phyloP scores from a whole-genome alignment of 2,113 vertebrate species.

The Thomomys bottae region DNA sequence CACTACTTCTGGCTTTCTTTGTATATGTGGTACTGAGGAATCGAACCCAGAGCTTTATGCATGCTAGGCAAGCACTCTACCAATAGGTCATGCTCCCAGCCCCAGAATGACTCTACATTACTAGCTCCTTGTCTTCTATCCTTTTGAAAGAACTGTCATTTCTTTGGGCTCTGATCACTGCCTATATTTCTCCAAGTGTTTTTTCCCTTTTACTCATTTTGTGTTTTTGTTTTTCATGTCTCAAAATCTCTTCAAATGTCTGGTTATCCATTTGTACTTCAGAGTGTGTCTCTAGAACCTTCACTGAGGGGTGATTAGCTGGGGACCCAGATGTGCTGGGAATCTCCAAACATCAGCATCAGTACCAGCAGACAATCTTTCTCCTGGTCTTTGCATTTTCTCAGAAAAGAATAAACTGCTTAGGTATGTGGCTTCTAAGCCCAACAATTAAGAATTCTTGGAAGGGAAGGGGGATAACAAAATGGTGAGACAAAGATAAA shows the following conservation, averaged over 20 bases:
- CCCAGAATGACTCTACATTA: slow-evolving; percentile 8
- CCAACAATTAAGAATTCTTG: background rate
- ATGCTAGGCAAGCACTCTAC: no score
- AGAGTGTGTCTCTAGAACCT: background rate
- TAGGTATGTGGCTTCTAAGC: background rate
- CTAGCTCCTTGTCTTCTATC: background rate
- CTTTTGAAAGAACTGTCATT: background rate
- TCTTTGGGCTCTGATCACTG: background rate
- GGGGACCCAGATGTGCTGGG: background rate
- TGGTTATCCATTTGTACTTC: background rate
- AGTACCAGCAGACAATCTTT: background rate
- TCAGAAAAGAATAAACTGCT: background rate
- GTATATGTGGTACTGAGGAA: no score
- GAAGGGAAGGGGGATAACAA: no score
- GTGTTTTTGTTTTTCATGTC: background rate
- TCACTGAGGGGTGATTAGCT: background rate
- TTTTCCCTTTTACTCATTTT: background rate
- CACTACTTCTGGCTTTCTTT: no score
- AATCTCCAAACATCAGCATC: no score
- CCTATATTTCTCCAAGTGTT: background rate
- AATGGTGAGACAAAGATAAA: no score
- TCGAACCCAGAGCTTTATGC: no score
- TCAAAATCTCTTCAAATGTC: background rate
- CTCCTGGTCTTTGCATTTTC: background rate
- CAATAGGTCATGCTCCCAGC: no score